Evolutionary conservation across 2,888 invertebrate species (phyloP).

Genomic region (Lycophotia porphyrea): DNA sequence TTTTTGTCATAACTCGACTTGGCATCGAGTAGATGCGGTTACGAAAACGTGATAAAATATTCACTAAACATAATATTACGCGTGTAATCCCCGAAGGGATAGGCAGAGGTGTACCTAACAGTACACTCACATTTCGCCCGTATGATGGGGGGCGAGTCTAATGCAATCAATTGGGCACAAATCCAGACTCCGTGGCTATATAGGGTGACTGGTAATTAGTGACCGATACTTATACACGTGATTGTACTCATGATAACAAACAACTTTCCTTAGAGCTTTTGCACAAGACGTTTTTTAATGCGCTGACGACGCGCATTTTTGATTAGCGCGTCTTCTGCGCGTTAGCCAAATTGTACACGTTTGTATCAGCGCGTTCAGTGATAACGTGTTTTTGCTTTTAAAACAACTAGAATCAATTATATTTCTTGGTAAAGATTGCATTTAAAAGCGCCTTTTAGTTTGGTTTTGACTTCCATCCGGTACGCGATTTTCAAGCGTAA

Average conservation of each 20-base stretch:
- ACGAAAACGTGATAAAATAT: conserved; percentile 14
- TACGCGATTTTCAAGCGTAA: background rate
- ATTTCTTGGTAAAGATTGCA: background rate
- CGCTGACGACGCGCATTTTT: too few species aligned
- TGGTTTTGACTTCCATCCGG: background rate
- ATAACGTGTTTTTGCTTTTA: background rate
- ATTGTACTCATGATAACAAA: too few species aligned
- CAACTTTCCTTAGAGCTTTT: too few species aligned
- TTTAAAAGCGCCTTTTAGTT: background rate
- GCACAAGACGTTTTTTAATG: too few species aligned
- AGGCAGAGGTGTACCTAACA: background rate
- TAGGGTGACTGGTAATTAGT: too few species aligned
- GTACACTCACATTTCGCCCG: background rate
- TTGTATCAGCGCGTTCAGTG: background rate
- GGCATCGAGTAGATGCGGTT: conserved; percentile 27
- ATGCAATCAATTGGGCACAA: too few species aligned
- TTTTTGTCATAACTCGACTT: conserved; percentile 35
- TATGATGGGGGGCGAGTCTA: background rate
- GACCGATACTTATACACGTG: too few species aligned
- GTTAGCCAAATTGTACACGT: too few species aligned
- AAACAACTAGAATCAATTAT: background rate
- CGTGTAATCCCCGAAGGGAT: background rate
- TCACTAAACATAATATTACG: background rate
- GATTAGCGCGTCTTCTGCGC: too few species aligned
- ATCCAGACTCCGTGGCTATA: too few species aligned